These are phyloP conservation scores for Tragulus kanchil DNA, from an alignment of 2,113 vertebrate genomes.

Conservation along the genomic window DNA sequence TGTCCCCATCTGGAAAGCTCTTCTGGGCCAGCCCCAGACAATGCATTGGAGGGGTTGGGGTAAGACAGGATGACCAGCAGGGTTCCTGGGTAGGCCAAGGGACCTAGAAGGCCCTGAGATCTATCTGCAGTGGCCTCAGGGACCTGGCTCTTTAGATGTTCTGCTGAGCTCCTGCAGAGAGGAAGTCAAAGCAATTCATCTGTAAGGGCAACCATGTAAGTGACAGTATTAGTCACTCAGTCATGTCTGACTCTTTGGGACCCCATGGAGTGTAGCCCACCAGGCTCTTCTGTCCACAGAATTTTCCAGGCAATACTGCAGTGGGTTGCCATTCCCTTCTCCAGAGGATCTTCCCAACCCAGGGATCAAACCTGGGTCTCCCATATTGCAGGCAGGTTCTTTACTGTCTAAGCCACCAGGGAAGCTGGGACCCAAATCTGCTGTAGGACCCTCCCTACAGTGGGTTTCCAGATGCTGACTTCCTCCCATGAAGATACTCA, in stretches of 20 bases:
- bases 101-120: not conserved
- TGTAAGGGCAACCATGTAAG: fast-evolving
- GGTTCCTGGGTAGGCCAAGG: fast-evolving
- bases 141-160: not conserved
- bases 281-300: not conserved
- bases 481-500: not conserved
- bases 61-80: not conserved
- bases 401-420: not conserved
- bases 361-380: not conserved
- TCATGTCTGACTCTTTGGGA: not conserved
- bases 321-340: not conserved
- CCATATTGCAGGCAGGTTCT: not conserved
- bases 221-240: not conserved
- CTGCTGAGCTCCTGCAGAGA: not conserved
- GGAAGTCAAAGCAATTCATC: not conserved
- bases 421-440: not conserved
- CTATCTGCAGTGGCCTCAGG: too few relatives aligned
- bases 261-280: not conserved
- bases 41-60: fast-evolving
- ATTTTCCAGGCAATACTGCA: not conserved
- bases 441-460: not conserved
- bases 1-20: not conserved
- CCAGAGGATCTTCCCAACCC: not conserved
- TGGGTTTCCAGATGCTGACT: not conserved
- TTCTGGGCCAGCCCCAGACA: not conserved